Evolutionary conservation across 2,888 invertebrate species (phyloP), one percentile per base, ranked within the genome.

Genomic region (Oxystoma pomonae): DNA sequence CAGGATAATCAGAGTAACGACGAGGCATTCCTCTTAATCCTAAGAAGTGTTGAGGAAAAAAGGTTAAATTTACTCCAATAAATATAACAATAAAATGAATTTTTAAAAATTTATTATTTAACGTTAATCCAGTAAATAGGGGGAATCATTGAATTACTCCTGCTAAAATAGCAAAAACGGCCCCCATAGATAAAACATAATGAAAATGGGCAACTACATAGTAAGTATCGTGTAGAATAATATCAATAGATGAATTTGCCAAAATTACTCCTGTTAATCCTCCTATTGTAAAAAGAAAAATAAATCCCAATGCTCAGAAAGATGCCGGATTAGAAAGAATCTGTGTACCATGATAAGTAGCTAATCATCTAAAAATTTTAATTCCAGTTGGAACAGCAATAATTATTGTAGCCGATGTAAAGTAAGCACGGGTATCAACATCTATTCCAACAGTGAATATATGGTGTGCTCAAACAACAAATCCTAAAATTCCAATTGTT

Each of bases 381-480:
- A 92, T 90, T 70, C 91, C 92, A 17, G 92, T 92, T 0, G 92
- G 91, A 0, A 92, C 85, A 0, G 90, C 91, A 90, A 92, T 92
- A 85, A 92, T 89, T 86, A 91, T 91, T 17, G 91, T 92, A 0
- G 90, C 91, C 55, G 91, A 88, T 0, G 91, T 92, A 78, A 92
- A 92, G 77, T 92, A 92, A 19, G 91, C 91, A 79, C 91, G 90
- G 0, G 90, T 90, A 80, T 92, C 91, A 65, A 91, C 87, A 81
- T 92, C 91, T 86, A 92, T 88, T 0, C 92, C 91, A 49, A 92
- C 87, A 1, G 91, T 91, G 80, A 92, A 93, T 85, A 92, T 92
- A 77, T 92, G 91, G 77, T 92, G 92, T 7, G 90, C 90, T 84
- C 91, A 91, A 0, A 92, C 91, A 80, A 92, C 85, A 85, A 92